A percentile compares a stretch with the other conserved stretches of the same genome.
These are phyloP conservation scores for Melipona bicolor DNA, from an alignment of 2,888 invertebrate species.

Conservation along the genomic window DNA sequence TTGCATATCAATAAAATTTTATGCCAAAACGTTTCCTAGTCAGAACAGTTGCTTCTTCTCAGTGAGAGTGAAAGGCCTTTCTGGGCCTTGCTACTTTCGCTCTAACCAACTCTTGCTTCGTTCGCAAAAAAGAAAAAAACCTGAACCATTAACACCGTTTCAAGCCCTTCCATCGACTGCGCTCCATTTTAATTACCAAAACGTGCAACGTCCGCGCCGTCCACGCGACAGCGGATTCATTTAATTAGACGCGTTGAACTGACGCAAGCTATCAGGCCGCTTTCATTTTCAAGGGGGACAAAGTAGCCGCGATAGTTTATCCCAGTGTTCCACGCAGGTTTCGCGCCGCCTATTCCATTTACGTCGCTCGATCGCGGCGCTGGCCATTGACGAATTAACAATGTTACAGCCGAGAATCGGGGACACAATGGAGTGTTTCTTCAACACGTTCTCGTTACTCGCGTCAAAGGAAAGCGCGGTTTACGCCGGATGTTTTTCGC, in stretches of 20 bases:
- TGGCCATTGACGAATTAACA: conserved; percentile 23
- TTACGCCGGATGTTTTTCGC: neutral
- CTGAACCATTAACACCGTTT: neutral
- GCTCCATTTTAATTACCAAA: conserved; percentile 18
- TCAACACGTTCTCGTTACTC: neutral
- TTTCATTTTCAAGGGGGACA: neutral
- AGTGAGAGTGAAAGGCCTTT: no score
- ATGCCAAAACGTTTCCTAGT: no score
- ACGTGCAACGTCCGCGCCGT: neutral
- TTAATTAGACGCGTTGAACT: conserved; percentile 16
- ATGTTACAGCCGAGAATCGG: conserved; percentile 27
- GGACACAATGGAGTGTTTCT: conserved; percentile 22
- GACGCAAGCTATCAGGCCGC: neutral
- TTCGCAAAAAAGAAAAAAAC: no score
- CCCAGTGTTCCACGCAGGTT: neutral
- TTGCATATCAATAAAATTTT: no score
- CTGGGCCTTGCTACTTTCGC: no score
- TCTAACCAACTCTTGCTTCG: no score
- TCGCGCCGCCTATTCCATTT: conserved; percentile 32
- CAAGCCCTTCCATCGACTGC: neutral
- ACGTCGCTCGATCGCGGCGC: conserved; percentile 13
- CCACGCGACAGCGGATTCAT: neutral
- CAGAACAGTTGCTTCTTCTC: no score
- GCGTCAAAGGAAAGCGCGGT: neutral
- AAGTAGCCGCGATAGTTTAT: conserved; percentile 7